Conservation (phyloP, 2,797 vertebrate species). For the Heliangelus exortis region DNA sequence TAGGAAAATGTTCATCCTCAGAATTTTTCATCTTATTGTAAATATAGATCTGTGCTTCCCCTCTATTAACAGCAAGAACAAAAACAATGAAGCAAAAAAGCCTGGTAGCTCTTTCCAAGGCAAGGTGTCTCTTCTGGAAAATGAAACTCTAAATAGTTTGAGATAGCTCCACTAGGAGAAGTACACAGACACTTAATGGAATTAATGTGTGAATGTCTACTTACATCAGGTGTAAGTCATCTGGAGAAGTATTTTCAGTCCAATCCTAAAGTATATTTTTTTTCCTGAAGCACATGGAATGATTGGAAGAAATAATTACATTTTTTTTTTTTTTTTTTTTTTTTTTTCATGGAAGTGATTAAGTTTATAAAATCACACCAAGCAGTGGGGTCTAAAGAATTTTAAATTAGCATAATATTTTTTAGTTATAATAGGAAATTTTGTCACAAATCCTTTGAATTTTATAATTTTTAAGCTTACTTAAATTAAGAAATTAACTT, state of each 20-base stretch:
- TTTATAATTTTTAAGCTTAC: background rate
- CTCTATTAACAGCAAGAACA: background rate
- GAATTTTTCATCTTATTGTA: background rate
- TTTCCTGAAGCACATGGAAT: background rate
- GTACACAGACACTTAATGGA: background rate
- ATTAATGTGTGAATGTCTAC: background rate
- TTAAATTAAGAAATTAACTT: background rate
- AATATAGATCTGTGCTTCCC: background rate
- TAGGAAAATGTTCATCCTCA: background rate
- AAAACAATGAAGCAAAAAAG: background rate
- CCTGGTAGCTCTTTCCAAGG: background rate
- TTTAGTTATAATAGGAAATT: background rate
- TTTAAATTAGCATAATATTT: background rate
- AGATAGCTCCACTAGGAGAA: background rate
- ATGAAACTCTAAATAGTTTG: background rate
- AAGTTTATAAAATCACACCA: background rate
- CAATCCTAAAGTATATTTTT: background rate
- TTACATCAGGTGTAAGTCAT: rapidly evolving
- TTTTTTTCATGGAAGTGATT: background rate
- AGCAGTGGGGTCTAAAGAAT: background rate
- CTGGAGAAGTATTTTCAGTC: background rate
- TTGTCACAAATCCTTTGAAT: background rate
- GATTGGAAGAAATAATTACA: background rate
- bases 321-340: background rate
- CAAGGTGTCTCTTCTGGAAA: background rate